A percentile compares a stretch with the other conserved stretches of the same genome.
Evolutionary conservation across 1,140 invertebrate genomes (phyloP).

Genomic region (Mya arenaria): DNA sequence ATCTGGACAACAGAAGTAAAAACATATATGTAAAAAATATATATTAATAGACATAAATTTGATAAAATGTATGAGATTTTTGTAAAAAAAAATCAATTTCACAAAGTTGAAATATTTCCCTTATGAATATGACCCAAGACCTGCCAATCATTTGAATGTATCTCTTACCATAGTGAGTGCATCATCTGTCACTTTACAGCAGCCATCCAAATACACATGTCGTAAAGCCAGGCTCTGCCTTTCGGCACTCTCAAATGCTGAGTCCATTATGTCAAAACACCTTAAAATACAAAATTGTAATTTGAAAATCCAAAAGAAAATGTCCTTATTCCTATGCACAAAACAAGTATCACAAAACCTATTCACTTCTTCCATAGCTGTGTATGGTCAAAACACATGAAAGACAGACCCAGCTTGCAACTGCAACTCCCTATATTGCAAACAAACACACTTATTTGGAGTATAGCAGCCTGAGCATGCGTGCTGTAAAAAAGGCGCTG

Average conservation of each 20-base stretch:
- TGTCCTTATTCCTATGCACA: too few species aligned
- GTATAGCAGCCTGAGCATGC: too few species aligned
- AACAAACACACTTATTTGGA: too few species aligned
- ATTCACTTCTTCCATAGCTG: too few species aligned
- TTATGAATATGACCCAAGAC: neutral
- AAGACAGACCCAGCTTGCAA: too few species aligned
- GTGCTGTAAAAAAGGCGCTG: too few species aligned
- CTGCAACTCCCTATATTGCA: too few species aligned
- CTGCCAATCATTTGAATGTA: neutral
- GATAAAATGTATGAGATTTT: neutral
- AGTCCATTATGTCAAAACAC: conserved; percentile 53
- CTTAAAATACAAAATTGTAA: conserved; percentile 31
- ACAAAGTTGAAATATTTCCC: neutral
- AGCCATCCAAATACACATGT: conserved; percentile 50
- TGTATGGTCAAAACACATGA: too few species aligned
- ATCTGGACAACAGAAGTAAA: too few species aligned
- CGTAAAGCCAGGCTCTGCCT: conserved; percentile 14
- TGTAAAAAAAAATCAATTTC: too few species aligned
- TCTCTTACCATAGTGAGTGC: conserved; percentile 42
- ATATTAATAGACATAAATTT: neutral
- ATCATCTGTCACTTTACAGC: conserved; percentile 48
- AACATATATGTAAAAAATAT: neutral
- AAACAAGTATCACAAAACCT: too few species aligned
- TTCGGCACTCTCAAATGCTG: conserved; percentile 40
- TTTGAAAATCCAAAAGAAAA: too few species aligned